Evolutionary conservation across 1,140 invertebrate genomes (phyloP), one percentile per base, ranked within the genome.

Genomic region (Ceratoteleas bidentatus): DNA sequence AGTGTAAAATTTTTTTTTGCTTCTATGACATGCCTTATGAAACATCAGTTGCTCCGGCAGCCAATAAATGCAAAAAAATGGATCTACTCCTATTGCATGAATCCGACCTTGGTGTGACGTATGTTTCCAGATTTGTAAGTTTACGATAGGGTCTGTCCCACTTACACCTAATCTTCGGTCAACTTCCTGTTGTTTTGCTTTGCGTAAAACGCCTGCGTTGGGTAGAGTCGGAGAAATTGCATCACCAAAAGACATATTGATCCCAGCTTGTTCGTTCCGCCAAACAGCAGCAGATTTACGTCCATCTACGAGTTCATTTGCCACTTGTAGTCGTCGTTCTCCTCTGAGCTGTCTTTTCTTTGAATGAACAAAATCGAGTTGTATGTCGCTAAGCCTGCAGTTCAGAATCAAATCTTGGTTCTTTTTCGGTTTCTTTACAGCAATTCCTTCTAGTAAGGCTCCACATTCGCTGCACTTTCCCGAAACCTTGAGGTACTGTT

Each of bases 151-250:
- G 33, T 72, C 56, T 2, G 43, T 14, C 10, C 1, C 45, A 11
- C 38, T 70, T 9, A 72, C 9, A 5, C 65, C 56, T 32, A 79
- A 50, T 32, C 34, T 8, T 43, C 40, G 60, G 11, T 81, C 64
- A 2, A 69, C 43, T 54, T 73, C 40, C 64, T 74, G 9, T 52
- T 81, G 56, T 34, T 81, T 81, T 9, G 70, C 70, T 45, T 81
- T 74, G 0, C 78, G 13, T 34, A 81, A 43, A 10, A 81, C 52
- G 4, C 54, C 9, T 47, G 62, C 14, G 38, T 40, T 69, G 0
- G 15, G 52, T 5, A 64, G 11, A 11, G 16, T 81, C 10, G 78
- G 64, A 40, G 64, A 64, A 56, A 56, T 24, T 3, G 11, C 7
- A 9, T 69, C 78, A 40, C 62, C 54, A 64, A 75, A 64, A n/a